Conservation (phyloP, 1,140 invertebrate species). For the Globodera ellingtonae region DNA sequence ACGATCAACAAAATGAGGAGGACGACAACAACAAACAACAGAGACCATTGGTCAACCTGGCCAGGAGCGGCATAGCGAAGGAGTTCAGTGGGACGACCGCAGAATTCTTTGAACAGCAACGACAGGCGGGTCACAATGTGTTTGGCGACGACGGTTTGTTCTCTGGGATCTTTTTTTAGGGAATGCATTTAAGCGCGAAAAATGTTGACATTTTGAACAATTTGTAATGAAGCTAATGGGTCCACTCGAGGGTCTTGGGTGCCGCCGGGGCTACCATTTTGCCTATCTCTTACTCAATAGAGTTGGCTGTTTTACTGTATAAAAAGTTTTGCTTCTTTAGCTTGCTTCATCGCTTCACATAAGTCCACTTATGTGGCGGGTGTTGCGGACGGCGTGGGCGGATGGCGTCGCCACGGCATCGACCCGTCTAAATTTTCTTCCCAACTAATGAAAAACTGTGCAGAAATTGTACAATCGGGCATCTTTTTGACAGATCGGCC, state of each 20-base stretch:
- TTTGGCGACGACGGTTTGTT: constrained; percentile 83
- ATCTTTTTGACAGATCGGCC: constrained; percentile 82
- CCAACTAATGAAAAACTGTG: constrained; percentile 88
- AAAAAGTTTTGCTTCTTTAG: background rate
- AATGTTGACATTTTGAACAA: too few species aligned
- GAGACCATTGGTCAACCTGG: constrained; percentile 66
- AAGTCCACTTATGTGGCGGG: constrained; percentile 87
- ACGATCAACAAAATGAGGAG: background rate
- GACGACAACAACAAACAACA: background rate
- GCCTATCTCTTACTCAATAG: too few species aligned
- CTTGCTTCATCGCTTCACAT: constrained; percentile 87
- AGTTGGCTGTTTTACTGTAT: too few species aligned
- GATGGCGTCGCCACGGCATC: constrained; percentile 94
- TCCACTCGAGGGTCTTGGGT: too few species aligned
- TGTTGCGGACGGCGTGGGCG: constrained; percentile 97
- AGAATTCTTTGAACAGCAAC: constrained; percentile 69
- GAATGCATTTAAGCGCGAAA: too few species aligned
- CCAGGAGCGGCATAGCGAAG: constrained; percentile 87
- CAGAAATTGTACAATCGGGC: constrained; percentile 81
- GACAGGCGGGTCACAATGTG: constrained; percentile 75
- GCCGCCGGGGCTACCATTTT: too few species aligned
- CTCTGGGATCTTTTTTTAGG: background rate
- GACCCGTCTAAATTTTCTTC: constrained; percentile 92
- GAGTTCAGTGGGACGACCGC: constrained; percentile 73
- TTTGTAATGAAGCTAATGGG: too few species aligned